These are phyloP conservation scores for Lasioglossum baleicum DNA, from an alignment of 1,140 invertebrate species.

Conservation along the genomic window DNA sequence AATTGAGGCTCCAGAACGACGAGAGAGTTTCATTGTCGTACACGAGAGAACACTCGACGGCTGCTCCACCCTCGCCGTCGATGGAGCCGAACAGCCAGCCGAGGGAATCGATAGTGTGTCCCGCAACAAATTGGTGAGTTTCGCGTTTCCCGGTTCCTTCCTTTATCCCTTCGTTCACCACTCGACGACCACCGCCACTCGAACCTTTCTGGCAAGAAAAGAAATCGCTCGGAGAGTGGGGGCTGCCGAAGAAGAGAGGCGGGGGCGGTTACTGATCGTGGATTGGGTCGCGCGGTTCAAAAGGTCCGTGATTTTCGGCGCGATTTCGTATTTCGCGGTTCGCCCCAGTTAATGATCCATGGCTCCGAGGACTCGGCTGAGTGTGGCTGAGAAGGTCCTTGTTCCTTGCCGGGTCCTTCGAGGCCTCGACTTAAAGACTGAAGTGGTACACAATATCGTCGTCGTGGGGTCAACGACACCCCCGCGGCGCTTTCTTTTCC, in stretches of 20 bases:
- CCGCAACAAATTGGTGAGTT: conserved; percentile 69
- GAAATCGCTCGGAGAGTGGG: conserved; percentile 6
- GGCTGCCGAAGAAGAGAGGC: neutral
- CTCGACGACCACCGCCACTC: conserved; percentile 41
- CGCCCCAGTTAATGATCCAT: conserved; percentile 76
- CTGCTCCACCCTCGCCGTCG: neutral
- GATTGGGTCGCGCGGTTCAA: conserved; percentile 48
- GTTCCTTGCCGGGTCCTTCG: conserved; percentile 70
- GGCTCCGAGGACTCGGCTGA: conserved; percentile 72
- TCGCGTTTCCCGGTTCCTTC: conserved; percentile 58
- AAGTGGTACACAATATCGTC: conserved; percentile 77
- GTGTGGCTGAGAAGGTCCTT: conserved; percentile 76
- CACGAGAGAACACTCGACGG: conserved; percentile 35
- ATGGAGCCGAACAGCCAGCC: neutral
- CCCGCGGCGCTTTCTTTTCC: conserved; percentile 49
- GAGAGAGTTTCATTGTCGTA: conserved; percentile 50
- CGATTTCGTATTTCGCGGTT: conserved; percentile 73
- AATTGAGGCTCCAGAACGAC: conserved; percentile 43
- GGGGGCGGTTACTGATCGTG: neutral
- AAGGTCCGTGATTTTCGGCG: conserved; percentile 69
- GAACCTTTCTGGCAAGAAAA: conserved; percentile 30
- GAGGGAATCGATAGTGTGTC: conserved; percentile 61
- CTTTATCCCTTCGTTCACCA: conserved; percentile 31
- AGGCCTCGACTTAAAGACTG: conserved; percentile 72
- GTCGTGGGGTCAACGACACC: conserved; percentile 66